A percentile compares a stretch with the other conserved stretches of the same genome.
Conservation (phyloP, 1,140 invertebrate species). For the Diprion similis region DNA sequence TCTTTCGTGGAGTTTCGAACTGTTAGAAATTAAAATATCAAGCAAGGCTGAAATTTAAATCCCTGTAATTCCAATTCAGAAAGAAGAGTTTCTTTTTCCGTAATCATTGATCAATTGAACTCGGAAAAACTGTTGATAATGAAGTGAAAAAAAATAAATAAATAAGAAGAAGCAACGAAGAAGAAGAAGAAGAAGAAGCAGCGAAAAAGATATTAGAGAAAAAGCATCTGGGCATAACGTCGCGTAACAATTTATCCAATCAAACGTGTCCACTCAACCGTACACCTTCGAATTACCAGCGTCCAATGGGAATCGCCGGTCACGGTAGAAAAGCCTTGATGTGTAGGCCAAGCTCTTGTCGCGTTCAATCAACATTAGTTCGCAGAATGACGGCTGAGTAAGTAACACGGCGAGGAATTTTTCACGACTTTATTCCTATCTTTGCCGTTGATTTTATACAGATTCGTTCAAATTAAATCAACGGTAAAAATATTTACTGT, state of each 20-base stretch:
- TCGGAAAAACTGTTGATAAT: neutral
- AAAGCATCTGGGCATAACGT: neutral
- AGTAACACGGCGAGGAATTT: neutral
- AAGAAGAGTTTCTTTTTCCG: neutral
- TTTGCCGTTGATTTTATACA: neutral
- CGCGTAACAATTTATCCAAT: slow-evolving; percentile 4
- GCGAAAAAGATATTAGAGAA: neutral
- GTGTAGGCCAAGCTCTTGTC: neutral
- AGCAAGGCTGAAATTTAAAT: too few species aligned
- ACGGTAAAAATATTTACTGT: too few species aligned
- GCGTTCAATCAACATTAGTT: neutral
- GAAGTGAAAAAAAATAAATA: neutral
- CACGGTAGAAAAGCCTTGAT: neutral
- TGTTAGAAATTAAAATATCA: too few species aligned
- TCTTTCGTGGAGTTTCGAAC: too few species aligned
- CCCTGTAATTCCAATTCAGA: neutral
- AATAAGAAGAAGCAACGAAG: neutral
- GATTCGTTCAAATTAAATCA: neutral
- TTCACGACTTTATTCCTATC: neutral
- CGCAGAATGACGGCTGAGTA: neutral
- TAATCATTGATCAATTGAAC: neutral
- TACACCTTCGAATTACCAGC: neutral
- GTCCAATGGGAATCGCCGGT: neutral
- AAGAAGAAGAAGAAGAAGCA: neutral
- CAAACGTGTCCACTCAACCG: slow-evolving; percentile 6